Evolutionary conservation across 2,888 invertebrate species (phyloP).

Genomic region (Mellilla xanthometata): DNA sequence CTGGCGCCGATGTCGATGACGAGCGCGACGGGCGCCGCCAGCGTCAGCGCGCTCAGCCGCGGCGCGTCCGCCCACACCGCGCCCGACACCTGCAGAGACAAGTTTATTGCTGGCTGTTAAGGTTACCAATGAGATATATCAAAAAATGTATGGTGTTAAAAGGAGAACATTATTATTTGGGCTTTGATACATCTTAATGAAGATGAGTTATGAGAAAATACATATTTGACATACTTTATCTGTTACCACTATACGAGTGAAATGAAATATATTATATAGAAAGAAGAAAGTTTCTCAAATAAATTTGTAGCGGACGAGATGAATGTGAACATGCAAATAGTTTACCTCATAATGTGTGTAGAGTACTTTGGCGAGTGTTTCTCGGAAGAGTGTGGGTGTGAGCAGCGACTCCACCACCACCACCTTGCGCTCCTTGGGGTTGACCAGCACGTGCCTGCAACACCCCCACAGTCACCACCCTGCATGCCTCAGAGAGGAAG

Average conservation of each 20-base stretch:
- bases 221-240: no score
- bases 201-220: no score
- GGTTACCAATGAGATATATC: no score
- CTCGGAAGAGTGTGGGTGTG: conserved; percentile 91
- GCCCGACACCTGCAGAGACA: conserved; percentile 89
- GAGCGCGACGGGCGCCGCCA: conserved; percentile 89
- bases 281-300: no score
- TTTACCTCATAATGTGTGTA: conserved; percentile 96
- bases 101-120: no score
- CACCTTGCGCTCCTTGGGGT: conserved; percentile 96
- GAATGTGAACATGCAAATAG: not conserved
- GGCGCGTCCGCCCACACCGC: conserved; percentile 92
- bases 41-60: conserved; percentile 90
- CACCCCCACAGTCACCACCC: not conserved
- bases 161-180: no score
- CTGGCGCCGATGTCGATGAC: conserved; percentile 94
- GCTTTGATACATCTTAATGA: no score
- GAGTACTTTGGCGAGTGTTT: conserved; percentile 95
- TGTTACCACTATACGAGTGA: no score
- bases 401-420: conserved; percentile 96
- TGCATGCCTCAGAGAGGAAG: no score
- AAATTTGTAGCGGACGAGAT: no score
- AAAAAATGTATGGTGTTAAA: no score
- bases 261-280: no score
- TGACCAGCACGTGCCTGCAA: conserved; percentile 91